Base-by-base conservation (phyloP, 2,888 invertebrate species). In the Chaitophorus viminalis region DNA sequence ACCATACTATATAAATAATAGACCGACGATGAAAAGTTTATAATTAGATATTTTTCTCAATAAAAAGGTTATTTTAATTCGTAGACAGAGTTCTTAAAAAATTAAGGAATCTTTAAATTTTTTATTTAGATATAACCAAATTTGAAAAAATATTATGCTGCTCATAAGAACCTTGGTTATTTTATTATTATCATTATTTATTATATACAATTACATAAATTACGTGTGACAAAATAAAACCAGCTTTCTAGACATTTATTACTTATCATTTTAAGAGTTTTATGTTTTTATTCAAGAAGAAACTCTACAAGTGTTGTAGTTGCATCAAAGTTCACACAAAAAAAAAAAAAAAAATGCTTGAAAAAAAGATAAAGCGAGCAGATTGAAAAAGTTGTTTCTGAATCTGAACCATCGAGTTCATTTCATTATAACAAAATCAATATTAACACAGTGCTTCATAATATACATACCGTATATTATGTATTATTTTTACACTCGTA, bases 181-280 rank as follows among this genome's bases (percentile, higher is more conserved):
- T 83, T 83, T 83, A 74, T 75, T 83, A 83, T 75, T 75, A 39
- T 60, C 21, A 29, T 21, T 68, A 39, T 68, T 79, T 68, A 72
- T 31, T 72, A 72, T 72, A 25, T 21, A n/a, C n/a, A 25, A 25
- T 21, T 25, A 60, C 60, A 60, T 21, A 60, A 60, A 60, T 25
- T 60, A 60, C 83, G 31, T 60, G 36, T 75, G 60, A 83, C 83
- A 83, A 75, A 75, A 83, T 74, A 33, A 52, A 83, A 83, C 75
- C 21, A 14, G 39, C 60, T 36, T 83, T 83, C 14, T 21, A 31
- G 39, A 83, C 39, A 39, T 75, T 83, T 83, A 83, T 75, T 75
- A 75, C 75, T 83, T 36, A 75, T 83, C 60, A 29, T 65, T 21
- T 39, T 60, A 14, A 29, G 72, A 18, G 36, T 75, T 75, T 60